phyloP scores from a whole-genome alignment of 2,797 vertebrate genomes.

The Bovichtus diacanthus region DNA sequence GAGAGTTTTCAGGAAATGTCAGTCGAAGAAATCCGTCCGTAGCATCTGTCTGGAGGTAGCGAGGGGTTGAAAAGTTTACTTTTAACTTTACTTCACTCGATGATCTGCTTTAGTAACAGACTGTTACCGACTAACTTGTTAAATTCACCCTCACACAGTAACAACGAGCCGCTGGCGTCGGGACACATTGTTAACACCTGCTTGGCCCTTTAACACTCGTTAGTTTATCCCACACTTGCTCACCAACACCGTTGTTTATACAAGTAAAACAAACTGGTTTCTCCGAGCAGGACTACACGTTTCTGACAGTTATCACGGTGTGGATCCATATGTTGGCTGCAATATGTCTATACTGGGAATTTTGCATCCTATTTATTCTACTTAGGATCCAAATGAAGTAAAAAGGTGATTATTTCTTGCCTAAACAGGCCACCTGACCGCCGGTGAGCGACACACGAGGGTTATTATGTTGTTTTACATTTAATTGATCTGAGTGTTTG shows the following conservation, averaged over 20 bases:
- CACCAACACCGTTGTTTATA: neutral
- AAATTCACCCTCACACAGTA: neutral
- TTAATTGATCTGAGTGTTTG: conserved; percentile 35
- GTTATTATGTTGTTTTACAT: conserved; percentile 71
- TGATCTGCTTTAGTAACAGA: neutral
- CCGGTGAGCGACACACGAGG: conserved; percentile 84
- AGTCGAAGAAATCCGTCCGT: conserved; percentile 19
- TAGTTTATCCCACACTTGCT: conserved; percentile 21
- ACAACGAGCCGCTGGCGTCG: too few species aligned
- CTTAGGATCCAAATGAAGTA: neutral
- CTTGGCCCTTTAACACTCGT: neutral
- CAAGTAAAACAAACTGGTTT: neutral
- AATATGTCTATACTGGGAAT: conserved; percentile 12
- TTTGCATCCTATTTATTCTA: neutral
- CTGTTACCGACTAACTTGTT: neutral
- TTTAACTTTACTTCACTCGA: neutral
- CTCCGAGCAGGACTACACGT: neutral
- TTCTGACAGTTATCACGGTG: neutral
- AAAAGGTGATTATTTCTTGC: neutral
- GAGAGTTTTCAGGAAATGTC: conserved; percentile 77
- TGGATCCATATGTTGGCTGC: neutral
- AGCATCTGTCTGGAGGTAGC: conserved; percentile 61
- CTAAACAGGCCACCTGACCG: conserved; percentile 80
- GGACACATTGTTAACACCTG: conserved; percentile 38
- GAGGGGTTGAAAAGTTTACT: neutral